Conservation (phyloP, 1,140 invertebrate genomes). For the Lepidurus apus region DNA sequence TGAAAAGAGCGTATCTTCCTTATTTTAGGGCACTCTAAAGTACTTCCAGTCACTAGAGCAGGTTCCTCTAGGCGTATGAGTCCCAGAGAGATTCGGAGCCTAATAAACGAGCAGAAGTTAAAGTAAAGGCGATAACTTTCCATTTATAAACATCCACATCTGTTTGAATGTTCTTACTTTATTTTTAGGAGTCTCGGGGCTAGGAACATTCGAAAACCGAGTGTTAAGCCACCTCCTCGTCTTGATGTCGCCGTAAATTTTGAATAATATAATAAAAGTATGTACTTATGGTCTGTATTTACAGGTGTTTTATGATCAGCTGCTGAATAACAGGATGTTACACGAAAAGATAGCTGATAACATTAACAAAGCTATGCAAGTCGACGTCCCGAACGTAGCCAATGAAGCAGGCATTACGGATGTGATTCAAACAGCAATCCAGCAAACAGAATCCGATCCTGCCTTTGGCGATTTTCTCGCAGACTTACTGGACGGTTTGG, state of each 20-base stretch:
- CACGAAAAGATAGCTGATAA: neutral
- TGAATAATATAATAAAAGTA: neutral
- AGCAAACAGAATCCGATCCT: neutral
- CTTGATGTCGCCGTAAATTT: neutral
- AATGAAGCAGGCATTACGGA: neutral
- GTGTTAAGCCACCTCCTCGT: neutral
- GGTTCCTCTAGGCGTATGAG: neutral
- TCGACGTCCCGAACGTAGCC: neutral
- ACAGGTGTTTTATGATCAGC: neutral
- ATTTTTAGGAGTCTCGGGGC: neutral
- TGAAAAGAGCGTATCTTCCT: neutral
- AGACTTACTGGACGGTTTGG: neutral
- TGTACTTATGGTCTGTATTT: neutral
- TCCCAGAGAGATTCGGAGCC: neutral
- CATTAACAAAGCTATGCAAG: conserved; percentile 5
- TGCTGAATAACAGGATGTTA: neutral
- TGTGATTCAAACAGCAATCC: neutral
- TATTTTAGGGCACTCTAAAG: neutral
- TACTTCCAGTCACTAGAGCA: neutral
- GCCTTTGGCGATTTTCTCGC: neutral
- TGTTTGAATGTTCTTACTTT: neutral
- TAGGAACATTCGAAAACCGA: neutral
- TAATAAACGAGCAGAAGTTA: neutral
- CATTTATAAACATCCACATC: neutral
- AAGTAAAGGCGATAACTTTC: neutral